Evolutionary conservation across 2,888 invertebrate genomes (phyloP).

Genomic region (Smittia aterrima): DNA sequence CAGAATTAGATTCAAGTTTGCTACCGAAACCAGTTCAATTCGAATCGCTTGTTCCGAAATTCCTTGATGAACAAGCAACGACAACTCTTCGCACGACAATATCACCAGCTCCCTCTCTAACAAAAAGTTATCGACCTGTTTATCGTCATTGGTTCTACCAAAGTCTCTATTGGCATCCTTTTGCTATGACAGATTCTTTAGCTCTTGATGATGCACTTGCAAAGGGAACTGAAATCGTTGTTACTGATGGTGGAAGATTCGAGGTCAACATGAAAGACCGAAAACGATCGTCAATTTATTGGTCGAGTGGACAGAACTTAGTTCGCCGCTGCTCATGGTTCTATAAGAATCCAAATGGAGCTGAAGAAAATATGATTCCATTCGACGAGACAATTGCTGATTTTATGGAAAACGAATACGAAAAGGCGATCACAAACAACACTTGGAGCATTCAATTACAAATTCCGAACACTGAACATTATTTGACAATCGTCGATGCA

Average conservation of each 20-base stretch:
- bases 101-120: not conserved
- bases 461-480: not conserved
- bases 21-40: not conserved
- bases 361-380: conserved; percentile 19
- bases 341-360: not conserved
- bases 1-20: conserved; percentile 30
- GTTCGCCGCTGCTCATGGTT: conserved; percentile 34
- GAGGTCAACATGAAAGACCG: conserved; percentile 34
- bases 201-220: conserved; percentile 18
- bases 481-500: not conserved
- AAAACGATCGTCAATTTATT: conserved; percentile 22
- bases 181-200: conserved; percentile 37
- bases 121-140: conserved; percentile 25
- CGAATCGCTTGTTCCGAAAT: conserved; percentile 28
- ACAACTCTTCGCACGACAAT: not conserved
- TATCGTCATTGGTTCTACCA: conserved; percentile 40
- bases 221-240: conserved; percentile 8
- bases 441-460: conserved; percentile 7
- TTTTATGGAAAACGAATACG: conserved; percentile 29
- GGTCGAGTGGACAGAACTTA: conserved; percentile 21
- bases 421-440: not conserved
- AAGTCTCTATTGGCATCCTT: conserved; percentile 40
- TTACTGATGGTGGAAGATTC: conserved; percentile 24
- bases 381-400: conserved; percentile 15
- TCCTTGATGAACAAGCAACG: conserved; percentile 7